Base-by-base conservation (phyloP, 2,113 vertebrate species). In the Suncus etruscus region DNA sequence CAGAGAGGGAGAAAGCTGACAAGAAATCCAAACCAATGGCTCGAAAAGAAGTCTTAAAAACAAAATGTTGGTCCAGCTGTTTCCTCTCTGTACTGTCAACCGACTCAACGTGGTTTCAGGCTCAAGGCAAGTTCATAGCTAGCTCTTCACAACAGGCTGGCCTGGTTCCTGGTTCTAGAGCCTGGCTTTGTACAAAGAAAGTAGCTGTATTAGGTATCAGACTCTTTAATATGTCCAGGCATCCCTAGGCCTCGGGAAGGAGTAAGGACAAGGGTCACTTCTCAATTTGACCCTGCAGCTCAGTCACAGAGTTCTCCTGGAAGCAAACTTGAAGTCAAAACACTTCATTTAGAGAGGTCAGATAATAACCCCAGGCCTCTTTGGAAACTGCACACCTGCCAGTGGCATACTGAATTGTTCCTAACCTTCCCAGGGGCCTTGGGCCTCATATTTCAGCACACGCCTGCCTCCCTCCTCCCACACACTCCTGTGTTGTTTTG, bases 301-400 rank as follows among this genome's bases (percentile, higher is more conserved):
- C 25, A 65, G 93, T 96, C 91, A 94, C 84, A 93, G 93, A 78
- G 82, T 63, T 86, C 80, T 90, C 79, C 90, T 70, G 69, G 63
- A 95, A 48, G 93, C 76, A 94, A 94, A 93, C 89, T 81, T 8
- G 82, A 97, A 97, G 90, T 85, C 92, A 96, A 86, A 75, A 72
- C 5, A 3, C 75, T 91, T 96, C 92, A 91, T 93, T 93, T 68
- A 95, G 95, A 70, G 73, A 96, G 91, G 90, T 89, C 88, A 96
- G 95, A 95, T 96, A 97, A 94, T 95, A 95, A 39, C 77, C 27
- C 84, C 18, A 84, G 86, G 47, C 77, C 58, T 48, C 69, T 90
- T 81, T 95, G 91, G 94, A 98, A 97, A 96, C 89, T 65, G 31
- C 76, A 65, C 70, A 76, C 47, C 0, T 3, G 91, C 74, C 79